These are phyloP conservation scores for Lypha dubia DNA, from an alignment of 2,888 invertebrate genomes.

Conservation along the genomic window DNA sequence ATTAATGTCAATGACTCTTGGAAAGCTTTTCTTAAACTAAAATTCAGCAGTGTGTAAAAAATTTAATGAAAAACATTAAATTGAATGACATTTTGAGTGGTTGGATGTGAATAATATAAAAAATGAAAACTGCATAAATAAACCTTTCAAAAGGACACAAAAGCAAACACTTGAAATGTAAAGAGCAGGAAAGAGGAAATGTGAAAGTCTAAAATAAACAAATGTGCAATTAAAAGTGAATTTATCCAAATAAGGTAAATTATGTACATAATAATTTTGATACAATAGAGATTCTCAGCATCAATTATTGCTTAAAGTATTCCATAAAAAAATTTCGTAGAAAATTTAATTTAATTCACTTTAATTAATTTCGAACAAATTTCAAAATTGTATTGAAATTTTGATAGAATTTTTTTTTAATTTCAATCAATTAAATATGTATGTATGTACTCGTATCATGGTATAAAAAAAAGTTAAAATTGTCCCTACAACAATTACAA, in stretches of 20 bases:
- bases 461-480: too few relatives aligned
- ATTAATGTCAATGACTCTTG: slow-evolving; percentile 15
- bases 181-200: slow-evolving; percentile 39
- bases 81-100: slow-evolving; percentile 11
- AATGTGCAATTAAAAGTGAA: slow-evolving; percentile 5
- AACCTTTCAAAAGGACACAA: slow-evolving; percentile 28
- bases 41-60: not conserved
- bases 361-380: too few relatives aligned
- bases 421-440: too few relatives aligned
- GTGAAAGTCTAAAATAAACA: slow-evolving; percentile 31
- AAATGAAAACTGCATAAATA: not conserved
- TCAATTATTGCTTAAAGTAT: too few relatives aligned
- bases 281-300: too few relatives aligned
- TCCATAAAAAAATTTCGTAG: too few relatives aligned
- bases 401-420: too few relatives aligned
- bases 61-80: not conserved
- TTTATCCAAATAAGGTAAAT: not conserved
- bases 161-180: slow-evolving; percentile 13
- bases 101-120: not conserved
- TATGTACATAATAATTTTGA: not conserved
- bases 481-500: too few relatives aligned
- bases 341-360: too few relatives aligned
- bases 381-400: too few relatives aligned
- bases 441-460: too few relatives aligned
- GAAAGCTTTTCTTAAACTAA: slow-evolving; percentile 15